A percentile compares a stretch with the other conserved stretches of the same genome.
Evolutionary conservation across 2,113 vertebrate genomes (phyloP).

Genomic region (Rynchops niger): DNA sequence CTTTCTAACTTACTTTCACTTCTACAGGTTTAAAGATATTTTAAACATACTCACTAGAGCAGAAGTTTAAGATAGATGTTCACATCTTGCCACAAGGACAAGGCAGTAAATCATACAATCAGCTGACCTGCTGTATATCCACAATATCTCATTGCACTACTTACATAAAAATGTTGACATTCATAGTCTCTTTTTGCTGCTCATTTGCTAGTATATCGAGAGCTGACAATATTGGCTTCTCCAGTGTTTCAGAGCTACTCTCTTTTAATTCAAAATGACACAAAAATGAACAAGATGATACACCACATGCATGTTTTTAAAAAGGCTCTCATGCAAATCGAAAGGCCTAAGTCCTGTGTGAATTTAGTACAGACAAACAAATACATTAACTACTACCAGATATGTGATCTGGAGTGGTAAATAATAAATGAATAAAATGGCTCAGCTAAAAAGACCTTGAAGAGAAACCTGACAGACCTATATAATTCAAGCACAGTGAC

Average conservation of each 20-base stretch:
- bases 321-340: conserved; percentile 42
- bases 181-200: not conserved
- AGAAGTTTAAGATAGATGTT: not conserved
- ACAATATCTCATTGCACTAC: not conserved
- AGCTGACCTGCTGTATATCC: not conserved
- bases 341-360: conserved; percentile 51
- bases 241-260: not conserved
- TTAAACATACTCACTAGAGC: not conserved
- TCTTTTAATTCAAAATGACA: not conserved
- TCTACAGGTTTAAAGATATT: not conserved
- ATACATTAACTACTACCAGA: conserved; percentile 72
- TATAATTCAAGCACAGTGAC: conserved; percentile 58
- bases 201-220: not conserved
- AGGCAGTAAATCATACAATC: not conserved
- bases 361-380: conserved; percentile 73
- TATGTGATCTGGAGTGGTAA: conserved; percentile 73
- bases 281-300: not conserved
- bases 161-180: not conserved
- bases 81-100: not conserved
- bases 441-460: conserved; percentile 71
- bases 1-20: not conserved
- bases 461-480: conserved; percentile 71
- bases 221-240: not conserved
- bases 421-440: conserved; percentile 66
- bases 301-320: not conserved